These are phyloP conservation scores for Alfaro cultratus DNA, from an alignment of 2,797 vertebrate genomes.

Conservation along the genomic window DNA sequence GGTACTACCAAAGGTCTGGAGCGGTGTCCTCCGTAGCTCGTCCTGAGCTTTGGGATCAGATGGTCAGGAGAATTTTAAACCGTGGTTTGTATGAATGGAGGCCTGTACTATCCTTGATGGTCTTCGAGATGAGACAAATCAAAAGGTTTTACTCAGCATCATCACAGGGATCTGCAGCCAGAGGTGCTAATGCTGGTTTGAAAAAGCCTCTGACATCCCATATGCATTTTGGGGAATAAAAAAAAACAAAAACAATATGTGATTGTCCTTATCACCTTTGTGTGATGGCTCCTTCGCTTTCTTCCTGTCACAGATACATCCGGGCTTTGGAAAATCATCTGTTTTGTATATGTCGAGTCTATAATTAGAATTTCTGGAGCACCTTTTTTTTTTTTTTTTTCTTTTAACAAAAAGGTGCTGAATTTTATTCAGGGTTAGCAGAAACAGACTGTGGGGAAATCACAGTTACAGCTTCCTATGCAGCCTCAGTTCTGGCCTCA, in stretches of 20 bases:
- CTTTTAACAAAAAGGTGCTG: constrained; percentile 58
- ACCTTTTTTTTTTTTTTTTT: constrained; percentile 5
- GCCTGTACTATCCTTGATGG: neutral
- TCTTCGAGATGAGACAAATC: neutral
- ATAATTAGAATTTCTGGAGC: constrained; percentile 67
- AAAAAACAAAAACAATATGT: too few species aligned
- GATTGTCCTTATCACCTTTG: constrained; percentile 9
- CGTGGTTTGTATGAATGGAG: neutral
- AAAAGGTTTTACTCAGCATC: constrained; percentile 29
- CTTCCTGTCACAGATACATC: constrained; percentile 24
- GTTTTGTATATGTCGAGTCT: constrained; percentile 47
- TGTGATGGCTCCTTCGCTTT: constrained; percentile 4
- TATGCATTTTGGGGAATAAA: neutral
- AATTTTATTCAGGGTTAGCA: constrained; percentile 68
- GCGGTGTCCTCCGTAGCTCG: constrained; percentile 46
- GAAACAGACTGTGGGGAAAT: constrained; percentile 67
- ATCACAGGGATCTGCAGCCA: constrained; percentile 13
- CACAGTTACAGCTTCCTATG: constrained; percentile 48
- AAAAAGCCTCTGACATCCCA: neutral
- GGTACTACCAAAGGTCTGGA: constrained; percentile 42
- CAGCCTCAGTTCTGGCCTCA: constrained; percentile 44
- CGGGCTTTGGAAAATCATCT: constrained; percentile 29
- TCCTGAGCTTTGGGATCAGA: constrained; percentile 45
- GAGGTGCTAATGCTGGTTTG: neutral
- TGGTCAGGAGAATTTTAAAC: constrained; percentile 27